phyloP scores from a whole-genome alignment of 2,797 vertebrate genomes.

The Falco concolor region DNA sequence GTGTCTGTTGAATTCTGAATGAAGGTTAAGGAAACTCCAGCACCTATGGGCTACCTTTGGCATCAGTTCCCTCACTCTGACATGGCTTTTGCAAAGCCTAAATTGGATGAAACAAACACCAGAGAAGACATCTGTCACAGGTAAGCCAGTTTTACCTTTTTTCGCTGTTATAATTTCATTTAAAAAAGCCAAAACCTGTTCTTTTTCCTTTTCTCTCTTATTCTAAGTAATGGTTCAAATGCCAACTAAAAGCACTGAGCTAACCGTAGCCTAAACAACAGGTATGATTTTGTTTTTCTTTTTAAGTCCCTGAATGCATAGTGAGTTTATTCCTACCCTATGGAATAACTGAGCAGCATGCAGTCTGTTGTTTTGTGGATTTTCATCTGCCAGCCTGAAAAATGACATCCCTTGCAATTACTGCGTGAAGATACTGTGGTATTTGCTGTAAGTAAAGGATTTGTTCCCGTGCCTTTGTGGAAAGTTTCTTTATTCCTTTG shows the following conservation, averaged over 20 bases:
- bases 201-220: not conserved
- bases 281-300: not conserved
- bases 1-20: not conserved
- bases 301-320: not conserved
- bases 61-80: not conserved
- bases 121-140: not conserved
- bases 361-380: not conserved
- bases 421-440: not conserved
- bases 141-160: not conserved
- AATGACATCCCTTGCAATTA: not conserved
- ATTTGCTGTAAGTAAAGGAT: not conserved
- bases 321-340: not conserved
- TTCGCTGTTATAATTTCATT: not conserved
- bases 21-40: not conserved
- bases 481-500: not conserved
- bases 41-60: not conserved
- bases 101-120: not conserved
- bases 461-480: not conserved
- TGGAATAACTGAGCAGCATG: not conserved
- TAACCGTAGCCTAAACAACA: not conserved
- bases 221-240: not conserved
- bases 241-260: not conserved
- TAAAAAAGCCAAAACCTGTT: rapidly evolving
- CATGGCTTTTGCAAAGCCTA: not conserved
- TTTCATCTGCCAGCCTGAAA: not conserved